A percentile compares a stretch with the other conserved stretches of the same genome.
Evolutionary conservation across 1,140 invertebrate genomes (phyloP).

Genomic region (Nephotettix cincticeps): DNA sequence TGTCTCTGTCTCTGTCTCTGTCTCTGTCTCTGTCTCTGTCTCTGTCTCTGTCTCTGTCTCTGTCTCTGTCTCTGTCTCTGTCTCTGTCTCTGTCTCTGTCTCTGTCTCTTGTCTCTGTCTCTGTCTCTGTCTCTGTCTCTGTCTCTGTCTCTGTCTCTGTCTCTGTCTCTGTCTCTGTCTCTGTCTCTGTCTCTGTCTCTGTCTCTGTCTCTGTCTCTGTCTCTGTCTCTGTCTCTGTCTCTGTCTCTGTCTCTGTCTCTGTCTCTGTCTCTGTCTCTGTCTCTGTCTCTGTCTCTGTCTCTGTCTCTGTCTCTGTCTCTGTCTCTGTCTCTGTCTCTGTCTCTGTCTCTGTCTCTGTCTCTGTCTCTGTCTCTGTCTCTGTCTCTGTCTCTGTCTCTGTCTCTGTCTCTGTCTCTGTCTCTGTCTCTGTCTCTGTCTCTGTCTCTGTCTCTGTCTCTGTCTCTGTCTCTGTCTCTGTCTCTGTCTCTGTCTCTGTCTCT

Average conservation of each 20-base stretch:
- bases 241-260: constrained; percentile 5
- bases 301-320: background rate
- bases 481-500: constrained; percentile 21
- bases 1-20: constrained; percentile 6
- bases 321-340: background rate
- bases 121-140: constrained; percentile 21
- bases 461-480: constrained; percentile 17
- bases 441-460: background rate
- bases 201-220: constrained; percentile 20
- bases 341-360: background rate
- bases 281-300: background rate
- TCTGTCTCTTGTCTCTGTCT: too few relatives aligned
- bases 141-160: constrained; percentile 20
- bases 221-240: constrained; percentile 16
- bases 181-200: constrained; percentile 21
- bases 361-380: background rate
- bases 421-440: background rate
- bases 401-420: background rate
- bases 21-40: constrained; percentile 24
- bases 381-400: background rate
- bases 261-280: constrained; percentile 22
- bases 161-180: constrained; percentile 21
- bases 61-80: constrained; percentile 22
- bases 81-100: constrained; percentile 24
- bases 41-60: constrained; percentile 24